Conservation (phyloP, 2,113 vertebrate genomes). For the Ochotona princeps region DNA sequence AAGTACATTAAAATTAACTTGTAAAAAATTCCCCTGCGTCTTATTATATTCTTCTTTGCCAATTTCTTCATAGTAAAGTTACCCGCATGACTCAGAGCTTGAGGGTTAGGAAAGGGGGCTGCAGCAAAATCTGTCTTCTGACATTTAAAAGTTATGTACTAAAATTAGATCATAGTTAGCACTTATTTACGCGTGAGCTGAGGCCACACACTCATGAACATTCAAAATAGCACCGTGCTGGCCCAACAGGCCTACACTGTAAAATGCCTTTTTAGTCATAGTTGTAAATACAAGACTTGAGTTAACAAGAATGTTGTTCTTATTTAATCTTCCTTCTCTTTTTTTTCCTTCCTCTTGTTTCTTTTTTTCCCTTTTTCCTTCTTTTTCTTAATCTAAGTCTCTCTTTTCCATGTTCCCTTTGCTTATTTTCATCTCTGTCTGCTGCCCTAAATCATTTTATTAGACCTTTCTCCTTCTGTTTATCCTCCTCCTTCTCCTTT, state of each 20-base stretch:
- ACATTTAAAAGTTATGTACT: constrained; percentile 80
- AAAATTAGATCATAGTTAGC: constrained; percentile 79
- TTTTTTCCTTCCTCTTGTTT: too few species aligned
- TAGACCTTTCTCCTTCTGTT: neutral
- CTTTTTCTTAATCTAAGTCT: too few species aligned
- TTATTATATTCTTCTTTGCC: constrained; percentile 70
- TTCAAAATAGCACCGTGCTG: constrained; percentile 31
- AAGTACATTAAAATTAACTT: constrained; percentile 62
- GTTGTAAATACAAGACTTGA: neutral
- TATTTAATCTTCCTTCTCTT: neutral
- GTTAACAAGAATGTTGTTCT: neutral
- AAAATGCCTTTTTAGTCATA: neutral
- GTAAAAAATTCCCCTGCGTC: constrained; percentile 46
- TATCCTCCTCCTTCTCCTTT: neutral
- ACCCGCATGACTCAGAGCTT: constrained; percentile 75
- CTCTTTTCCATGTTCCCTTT: too few species aligned
- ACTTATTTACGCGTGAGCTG: constrained; percentile 75
- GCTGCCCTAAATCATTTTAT: neutral
- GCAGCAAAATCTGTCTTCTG: constrained; percentile 81
- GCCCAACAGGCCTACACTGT: neutral
- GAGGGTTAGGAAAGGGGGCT: constrained; percentile 67
- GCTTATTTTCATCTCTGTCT: neutral
- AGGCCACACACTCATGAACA: constrained; percentile 65
- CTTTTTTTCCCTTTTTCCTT: too few species aligned
- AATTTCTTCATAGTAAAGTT: constrained; percentile 66